Percentiles rank a stretch among this genome's conserved stretches.
Conservation (phyloP, 1,140 invertebrate genomes). For the Araneus ventricosus region DNA sequence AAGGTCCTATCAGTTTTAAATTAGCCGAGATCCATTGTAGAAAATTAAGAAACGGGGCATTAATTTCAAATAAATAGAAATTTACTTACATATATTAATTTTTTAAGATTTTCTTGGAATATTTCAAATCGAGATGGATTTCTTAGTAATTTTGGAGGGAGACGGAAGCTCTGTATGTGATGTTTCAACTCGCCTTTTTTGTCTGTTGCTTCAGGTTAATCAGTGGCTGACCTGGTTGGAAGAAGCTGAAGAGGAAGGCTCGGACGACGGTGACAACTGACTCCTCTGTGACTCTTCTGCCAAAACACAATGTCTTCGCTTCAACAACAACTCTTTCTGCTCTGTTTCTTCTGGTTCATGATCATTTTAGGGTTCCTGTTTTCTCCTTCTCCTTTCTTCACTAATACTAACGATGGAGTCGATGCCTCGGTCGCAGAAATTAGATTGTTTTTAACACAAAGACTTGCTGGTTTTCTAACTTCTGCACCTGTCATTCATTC, state of each 20-base stretch:
- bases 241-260: constrained; percentile 94
- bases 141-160: too few relatives aligned
- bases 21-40: too few relatives aligned
- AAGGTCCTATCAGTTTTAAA: too few relatives aligned
- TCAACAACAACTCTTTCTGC: constrained; percentile 33
- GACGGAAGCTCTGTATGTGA: too few relatives aligned
- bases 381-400: neutral
- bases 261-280: constrained; percentile 80
- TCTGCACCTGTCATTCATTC: constrained; percentile 43
- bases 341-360: constrained; percentile 32
- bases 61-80: too few relatives aligned
- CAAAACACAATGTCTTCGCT: constrained; percentile 34
- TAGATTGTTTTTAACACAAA: constrained; percentile 48
- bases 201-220: constrained; percentile 86
- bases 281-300: neutral
- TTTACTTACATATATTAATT: too few relatives aligned
- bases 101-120: too few relatives aligned
- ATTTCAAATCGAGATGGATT: too few relatives aligned
- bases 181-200: neutral
- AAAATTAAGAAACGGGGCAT: too few relatives aligned
- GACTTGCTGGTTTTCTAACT: constrained; percentile 35
- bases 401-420: constrained; percentile 17
- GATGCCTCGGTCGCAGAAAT: constrained; percentile 21
- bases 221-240: constrained; percentile 97
- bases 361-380: constrained; percentile 12